Base-by-base conservation (phyloP, 2,113 vertebrate genomes). In the Collichthys lucidus region DNA sequence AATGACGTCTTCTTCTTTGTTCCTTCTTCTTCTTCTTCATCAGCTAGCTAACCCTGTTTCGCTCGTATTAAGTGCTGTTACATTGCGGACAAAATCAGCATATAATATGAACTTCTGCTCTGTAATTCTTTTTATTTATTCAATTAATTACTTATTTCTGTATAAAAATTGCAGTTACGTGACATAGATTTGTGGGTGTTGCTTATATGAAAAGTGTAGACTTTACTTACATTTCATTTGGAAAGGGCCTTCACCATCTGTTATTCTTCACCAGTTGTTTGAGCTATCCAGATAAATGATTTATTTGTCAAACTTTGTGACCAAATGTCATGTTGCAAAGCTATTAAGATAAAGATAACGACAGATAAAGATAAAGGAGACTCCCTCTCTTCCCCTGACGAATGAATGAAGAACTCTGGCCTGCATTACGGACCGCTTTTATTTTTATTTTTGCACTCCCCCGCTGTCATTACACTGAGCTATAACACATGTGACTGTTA, bases 401-500 rank as follows among this genome's bases (percentile, higher is more conserved):
- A 72, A 56, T 74, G 44, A 15, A 17, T 35, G 2, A 35, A 35
- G 31, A 35, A 35, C 31, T 57, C 77, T 50, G 74, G 57, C 15
- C 67, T 74, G 42, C 24, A 15, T 44, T 69, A 5, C 22, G 53
- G 35, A 68, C 15, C 40, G 22, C 42, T 47, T 40, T 40, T 68
- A 70, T 84, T 72, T 66, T 47, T 79, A 73, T 56, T 70, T 44
- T 82, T 79, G 52, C 44, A 42, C 53, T 75, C 42, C 65, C 68
- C n/a, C n/a, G 5, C 42, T 73, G 77, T 83, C 71, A 84, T 72
- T 61, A 83, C 73, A 17, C 56, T 4, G 79, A 71, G 56, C 57
- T 75, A 35, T 82, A 86, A 73, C 77, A 74, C 73, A 73, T 72
- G 52, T 71, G 79, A 69, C 66, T 56, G 73, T 80, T 55, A 62